Evolutionary conservation across 1,140 invertebrate genomes (phyloP).

Genomic region (Drosophila nigromelanica): DNA sequence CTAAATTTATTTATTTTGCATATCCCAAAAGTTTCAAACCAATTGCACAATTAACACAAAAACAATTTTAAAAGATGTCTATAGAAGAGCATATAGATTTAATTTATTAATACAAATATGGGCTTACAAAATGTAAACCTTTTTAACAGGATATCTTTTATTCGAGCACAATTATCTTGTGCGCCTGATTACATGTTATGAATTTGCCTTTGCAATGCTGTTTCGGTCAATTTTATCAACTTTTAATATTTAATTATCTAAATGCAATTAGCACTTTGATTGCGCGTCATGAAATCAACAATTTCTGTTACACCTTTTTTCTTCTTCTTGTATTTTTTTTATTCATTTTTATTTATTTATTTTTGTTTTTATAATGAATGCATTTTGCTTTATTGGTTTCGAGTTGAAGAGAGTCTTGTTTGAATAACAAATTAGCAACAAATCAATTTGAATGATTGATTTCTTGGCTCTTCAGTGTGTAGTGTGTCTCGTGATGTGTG

Average conservation of each 20-base stretch:
- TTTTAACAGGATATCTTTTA: not conserved
- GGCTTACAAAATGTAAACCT: too few relatives aligned
- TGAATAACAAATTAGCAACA: constrained; percentile 78
- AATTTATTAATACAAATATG: too few relatives aligned
- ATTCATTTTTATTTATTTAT: constrained; percentile 38
- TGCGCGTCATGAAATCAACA: constrained; percentile 48
- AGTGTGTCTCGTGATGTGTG: constrained; percentile 61
- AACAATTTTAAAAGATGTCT: too few relatives aligned
- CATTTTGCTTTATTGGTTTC: constrained; percentile 58
- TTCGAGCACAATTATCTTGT: not conserved
- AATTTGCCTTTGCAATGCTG: constrained; percentile 31
- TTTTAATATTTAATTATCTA: constrained; percentile 74
- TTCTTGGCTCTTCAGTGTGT: constrained; percentile 61
- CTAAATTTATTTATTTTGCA: too few relatives aligned
- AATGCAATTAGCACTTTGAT: constrained; percentile 75
- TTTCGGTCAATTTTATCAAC: constrained; percentile 62
- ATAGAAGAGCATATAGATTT: too few relatives aligned
- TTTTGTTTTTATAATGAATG: constrained; percentile 47
- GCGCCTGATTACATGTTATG: not conserved
- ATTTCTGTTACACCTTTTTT: constrained; percentile 1
- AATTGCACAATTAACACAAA: too few relatives aligned
- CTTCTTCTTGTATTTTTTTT: constrained; percentile 10
- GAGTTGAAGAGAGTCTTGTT: constrained; percentile 44
- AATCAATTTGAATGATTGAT: constrained; percentile 81
- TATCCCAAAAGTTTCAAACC: too few relatives aligned